Percentiles rank a stretch among this genome's conserved stretches.
Conservation (phyloP, 53 echinoderm and acorn worm species). For the Paelopatides confundens region DNA sequence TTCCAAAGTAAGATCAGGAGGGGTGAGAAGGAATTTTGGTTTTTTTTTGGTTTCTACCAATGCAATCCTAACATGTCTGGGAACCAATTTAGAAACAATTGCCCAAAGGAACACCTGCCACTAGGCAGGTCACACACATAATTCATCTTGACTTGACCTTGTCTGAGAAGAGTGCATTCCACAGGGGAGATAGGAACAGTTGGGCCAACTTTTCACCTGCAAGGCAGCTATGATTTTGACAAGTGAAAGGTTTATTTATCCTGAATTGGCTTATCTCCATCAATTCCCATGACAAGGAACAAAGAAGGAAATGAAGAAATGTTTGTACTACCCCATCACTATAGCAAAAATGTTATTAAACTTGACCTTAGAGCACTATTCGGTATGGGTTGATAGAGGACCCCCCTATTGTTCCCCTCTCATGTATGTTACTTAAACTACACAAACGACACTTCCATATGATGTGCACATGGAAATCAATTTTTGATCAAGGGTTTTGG, state of each 20-base stretch:
- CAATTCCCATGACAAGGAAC: slow-evolving; percentile 34
- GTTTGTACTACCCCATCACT: slow-evolving; percentile 6
- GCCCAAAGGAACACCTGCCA: slow-evolving; percentile 38
- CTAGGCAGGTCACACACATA: slow-evolving; percentile 30
- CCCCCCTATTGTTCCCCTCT: slow-evolving; percentile 21
- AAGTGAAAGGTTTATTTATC: slow-evolving; percentile 32
- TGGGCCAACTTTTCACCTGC: slow-evolving; percentile 31
- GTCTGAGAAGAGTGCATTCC: slow-evolving; percentile 1
- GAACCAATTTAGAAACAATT: slow-evolving; percentile 47
- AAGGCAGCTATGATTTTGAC: not conserved
- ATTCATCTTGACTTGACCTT: slow-evolving; percentile 37
- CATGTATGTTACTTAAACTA: not conserved
- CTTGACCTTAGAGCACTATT: slow-evolving; percentile 16
- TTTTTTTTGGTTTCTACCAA: not conserved
- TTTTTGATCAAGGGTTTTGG: no score
- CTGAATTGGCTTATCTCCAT: slow-evolving; percentile 23
- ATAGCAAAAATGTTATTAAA: slow-evolving; percentile 20
- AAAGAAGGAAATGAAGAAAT: slow-evolving; percentile 20
- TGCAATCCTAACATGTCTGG: not conserved
- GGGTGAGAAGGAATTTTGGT: no score
- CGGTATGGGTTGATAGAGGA: not conserved
- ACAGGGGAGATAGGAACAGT: slow-evolving; percentile 11
- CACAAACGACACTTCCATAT: no score
- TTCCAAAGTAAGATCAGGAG: no score
- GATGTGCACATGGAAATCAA: no score